Conservation (phyloP, 2,888 invertebrate genomes). For the Asteroscopus sphinx region DNA sequence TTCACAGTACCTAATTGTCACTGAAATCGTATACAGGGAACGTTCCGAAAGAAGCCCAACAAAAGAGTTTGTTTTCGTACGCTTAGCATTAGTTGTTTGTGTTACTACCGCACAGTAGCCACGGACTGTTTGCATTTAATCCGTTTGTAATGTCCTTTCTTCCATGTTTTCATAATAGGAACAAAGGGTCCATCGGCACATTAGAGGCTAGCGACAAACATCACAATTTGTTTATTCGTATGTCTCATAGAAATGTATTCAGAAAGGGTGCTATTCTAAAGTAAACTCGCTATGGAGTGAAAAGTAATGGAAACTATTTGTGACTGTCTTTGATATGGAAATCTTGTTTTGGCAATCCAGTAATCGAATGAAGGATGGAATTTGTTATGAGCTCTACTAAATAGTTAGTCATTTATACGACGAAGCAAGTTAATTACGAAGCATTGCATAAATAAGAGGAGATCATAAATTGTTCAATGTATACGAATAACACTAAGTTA, state of each 20-base stretch:
- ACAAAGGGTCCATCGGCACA: conserved; percentile 61
- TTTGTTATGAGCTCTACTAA: background rate
- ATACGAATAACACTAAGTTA: too few relatives aligned
- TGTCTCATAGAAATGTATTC: conserved; percentile 32
- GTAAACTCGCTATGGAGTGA: conserved; percentile 11
- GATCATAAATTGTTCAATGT: too few relatives aligned
- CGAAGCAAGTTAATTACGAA: too few relatives aligned
- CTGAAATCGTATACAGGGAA: conserved; percentile 71
- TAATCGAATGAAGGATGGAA: background rate
- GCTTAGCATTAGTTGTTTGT: conserved; percentile 83
- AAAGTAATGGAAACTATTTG: conserved; percentile 25
- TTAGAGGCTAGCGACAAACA: conserved; percentile 41
- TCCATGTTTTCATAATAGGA: conserved; percentile 75
- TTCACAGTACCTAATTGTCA: conserved; percentile 79
- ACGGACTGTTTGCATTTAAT: conserved; percentile 85
- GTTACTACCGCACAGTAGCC: conserved; percentile 79
- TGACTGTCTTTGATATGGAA: background rate
- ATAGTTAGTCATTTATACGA: too few relatives aligned
- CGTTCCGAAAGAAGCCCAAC: conserved; percentile 72
- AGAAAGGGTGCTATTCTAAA: conserved; percentile 43
- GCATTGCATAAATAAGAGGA: too few relatives aligned
- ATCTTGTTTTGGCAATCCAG: background rate
- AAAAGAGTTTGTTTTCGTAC: conserved; percentile 85
- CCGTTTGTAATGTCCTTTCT: conserved; percentile 83
- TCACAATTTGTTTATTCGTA: conserved; percentile 26